A percentile compares a stretch with the other conserved stretches of the same genome.
phyloP scores from a whole-genome alignment of 2,797 vertebrate genomes.

The Falco berigora region DNA sequence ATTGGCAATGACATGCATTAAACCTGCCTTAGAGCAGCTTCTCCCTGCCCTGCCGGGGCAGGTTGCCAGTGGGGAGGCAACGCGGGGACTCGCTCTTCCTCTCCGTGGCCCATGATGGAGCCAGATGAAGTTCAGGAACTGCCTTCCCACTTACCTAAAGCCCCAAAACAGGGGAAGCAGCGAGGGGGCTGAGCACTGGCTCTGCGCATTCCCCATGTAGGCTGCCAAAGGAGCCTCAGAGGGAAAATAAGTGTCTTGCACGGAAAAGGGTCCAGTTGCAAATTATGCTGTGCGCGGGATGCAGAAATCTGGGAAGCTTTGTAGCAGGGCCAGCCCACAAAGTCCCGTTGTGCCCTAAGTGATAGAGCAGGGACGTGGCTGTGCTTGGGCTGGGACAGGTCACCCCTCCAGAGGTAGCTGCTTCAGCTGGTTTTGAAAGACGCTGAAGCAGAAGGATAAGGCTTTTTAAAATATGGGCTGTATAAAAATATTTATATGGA shows the following conservation, averaged over 20 bases:
- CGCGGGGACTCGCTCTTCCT: neutral
- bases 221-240: neutral
- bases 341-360: neutral
- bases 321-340: neutral
- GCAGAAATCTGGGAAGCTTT: neutral
- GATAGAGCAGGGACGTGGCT: neutral
- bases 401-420: neutral
- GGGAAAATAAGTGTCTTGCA: neutral
- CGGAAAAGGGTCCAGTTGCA: neutral
- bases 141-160: neutral
- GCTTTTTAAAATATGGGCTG: neutral
- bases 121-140: neutral
- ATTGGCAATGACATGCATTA: neutral
- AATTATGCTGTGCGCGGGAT: neutral
- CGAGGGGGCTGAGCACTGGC: accelerated
- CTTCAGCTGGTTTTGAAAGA: neutral
- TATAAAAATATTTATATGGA: neutral
- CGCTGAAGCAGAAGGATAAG: neutral
- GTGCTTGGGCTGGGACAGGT: neutral
- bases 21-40: neutral
- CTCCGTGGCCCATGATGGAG: neutral
- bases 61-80: neutral
- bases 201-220: accelerated
- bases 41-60: neutral
- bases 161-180: neutral